These are phyloP conservation scores for Prolemur simus DNA, from an alignment of 2,113 vertebrate genomes.

Conservation along the genomic window DNA sequence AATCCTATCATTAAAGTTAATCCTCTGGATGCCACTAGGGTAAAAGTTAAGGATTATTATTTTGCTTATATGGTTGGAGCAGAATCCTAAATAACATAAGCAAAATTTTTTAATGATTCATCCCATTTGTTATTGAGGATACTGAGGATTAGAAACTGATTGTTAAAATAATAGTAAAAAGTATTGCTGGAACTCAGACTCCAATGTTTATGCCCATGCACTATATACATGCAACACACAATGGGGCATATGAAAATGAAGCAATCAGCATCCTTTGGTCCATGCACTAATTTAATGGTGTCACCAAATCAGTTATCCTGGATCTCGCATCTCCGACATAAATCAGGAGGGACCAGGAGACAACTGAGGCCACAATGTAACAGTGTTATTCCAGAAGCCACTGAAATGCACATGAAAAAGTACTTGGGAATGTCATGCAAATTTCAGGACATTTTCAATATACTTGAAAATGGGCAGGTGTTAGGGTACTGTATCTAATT, in stretches of 20 bases:
- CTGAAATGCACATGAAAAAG: neutral
- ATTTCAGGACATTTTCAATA: neutral
- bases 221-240: neutral
- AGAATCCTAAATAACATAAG: neutral
- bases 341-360: neutral
- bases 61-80: neutral
- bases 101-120: neutral
- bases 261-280: neutral
- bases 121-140: neutral
- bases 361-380: neutral
- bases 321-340: neutral
- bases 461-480: slow-evolving; percentile 2
- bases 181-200: neutral
- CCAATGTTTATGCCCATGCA: neutral
- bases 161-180: neutral
- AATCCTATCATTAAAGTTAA: neutral
- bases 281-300: neutral
- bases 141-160: neutral
- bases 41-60: neutral
- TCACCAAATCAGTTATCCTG: neutral
- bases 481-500: neutral
- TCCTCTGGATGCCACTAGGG: neutral
- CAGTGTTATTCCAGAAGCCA: neutral
- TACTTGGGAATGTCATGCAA: neutral
- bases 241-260: neutral